Evolutionary conservation across 2,888 invertebrate species (phyloP).

Genomic region (Caradrina clavipalpis): DNA sequence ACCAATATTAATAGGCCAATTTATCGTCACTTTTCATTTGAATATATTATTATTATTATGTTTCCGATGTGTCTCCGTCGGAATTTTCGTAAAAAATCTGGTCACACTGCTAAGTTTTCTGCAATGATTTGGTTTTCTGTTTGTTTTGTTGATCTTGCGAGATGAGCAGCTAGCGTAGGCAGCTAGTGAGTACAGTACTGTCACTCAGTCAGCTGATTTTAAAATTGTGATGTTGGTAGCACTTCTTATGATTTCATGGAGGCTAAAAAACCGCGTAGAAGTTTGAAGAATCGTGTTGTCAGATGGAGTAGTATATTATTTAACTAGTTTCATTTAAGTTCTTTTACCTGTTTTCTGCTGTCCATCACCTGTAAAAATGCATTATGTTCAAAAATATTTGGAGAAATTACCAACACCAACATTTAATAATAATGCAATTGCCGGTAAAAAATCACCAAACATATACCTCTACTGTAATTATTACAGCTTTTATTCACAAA

Average conservation of each 20-base stretch:
- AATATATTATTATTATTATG: too few species aligned
- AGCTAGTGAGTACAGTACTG: slow-evolving; percentile 10
- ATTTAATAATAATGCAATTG: slow-evolving; percentile 70
- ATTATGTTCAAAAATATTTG: slow-evolving; percentile 86
- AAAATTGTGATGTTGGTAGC: slow-evolving; percentile 78
- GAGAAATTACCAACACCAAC: slow-evolving; percentile 79
- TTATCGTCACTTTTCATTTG: too few species aligned
- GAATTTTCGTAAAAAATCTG: too few species aligned
- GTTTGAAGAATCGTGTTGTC: slow-evolving; percentile 68
- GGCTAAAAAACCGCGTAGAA: slow-evolving; percentile 77
- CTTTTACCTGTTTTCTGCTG: slow-evolving; percentile 14
- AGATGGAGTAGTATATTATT: slow-evolving; percentile 59
- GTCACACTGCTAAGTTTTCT: too few species aligned
- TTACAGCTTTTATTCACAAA: slow-evolving; percentile 94
- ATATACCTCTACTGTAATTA: slow-evolving; percentile 93
- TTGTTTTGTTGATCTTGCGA: too few species aligned
- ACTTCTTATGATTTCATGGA: slow-evolving; percentile 40
- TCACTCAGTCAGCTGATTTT: slow-evolving; percentile 89
- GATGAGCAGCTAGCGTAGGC: neutral
- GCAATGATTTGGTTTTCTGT: too few species aligned
- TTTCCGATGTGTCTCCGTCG: too few species aligned
- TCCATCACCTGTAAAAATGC: slow-evolving; percentile 73
- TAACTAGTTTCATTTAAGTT: slow-evolving; percentile 52
- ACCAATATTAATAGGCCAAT: too few species aligned
- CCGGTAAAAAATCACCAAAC: slow-evolving; percentile 83